Evolutionary conservation across 1,140 invertebrate species (phyloP).

Genomic region (Anoplophora glabripennis): DNA sequence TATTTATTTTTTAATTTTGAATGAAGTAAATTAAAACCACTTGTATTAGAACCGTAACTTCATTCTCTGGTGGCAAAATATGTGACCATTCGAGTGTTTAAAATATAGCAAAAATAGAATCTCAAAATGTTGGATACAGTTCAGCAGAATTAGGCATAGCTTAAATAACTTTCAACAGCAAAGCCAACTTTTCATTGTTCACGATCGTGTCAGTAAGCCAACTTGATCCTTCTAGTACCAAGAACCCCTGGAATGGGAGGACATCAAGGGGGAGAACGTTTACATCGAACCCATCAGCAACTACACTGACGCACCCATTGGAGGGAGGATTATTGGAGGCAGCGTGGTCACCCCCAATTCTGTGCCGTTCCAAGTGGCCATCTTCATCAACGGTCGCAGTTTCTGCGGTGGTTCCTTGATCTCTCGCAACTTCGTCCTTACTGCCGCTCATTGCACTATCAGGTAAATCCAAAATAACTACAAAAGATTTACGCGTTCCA

Average conservation of each 20-base stretch:
- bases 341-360: constrained; percentile 8
- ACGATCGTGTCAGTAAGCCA: no score
- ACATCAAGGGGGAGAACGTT: constrained; percentile 5
- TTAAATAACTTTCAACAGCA: no score
- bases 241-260: background rate
- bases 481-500: no score
- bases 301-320: background rate
- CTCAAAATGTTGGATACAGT: no score
- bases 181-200: no score
- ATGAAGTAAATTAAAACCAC: no score
- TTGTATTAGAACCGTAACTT: no score
- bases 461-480: background rate
- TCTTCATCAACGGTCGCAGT: constrained; percentile 14
- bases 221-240: background rate
- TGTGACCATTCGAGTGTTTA: no score
- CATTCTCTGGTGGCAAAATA: no score
- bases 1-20: no score
- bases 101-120: no score
- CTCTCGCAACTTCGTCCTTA: background rate
- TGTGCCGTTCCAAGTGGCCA: constrained; percentile 16
- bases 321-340: constrained; percentile 12
- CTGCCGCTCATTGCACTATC: constrained; percentile 17
- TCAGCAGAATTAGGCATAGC: no score
- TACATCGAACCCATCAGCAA: background rate
- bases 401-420: constrained; percentile 23